phyloP scores from a whole-genome alignment of 1,140 invertebrate genomes.

The Lineus longissimus region DNA sequence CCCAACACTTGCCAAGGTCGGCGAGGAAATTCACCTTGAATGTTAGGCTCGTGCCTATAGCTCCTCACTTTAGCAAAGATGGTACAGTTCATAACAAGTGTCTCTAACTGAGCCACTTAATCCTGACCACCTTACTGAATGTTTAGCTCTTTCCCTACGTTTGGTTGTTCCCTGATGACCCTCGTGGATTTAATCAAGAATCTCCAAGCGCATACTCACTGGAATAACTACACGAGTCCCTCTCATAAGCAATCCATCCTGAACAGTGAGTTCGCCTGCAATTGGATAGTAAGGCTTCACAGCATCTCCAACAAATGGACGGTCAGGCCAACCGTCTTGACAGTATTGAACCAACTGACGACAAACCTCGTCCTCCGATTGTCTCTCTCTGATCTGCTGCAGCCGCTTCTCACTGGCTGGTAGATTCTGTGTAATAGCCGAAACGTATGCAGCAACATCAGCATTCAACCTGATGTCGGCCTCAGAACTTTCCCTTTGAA shows the following conservation, averaged over 20 bases:
- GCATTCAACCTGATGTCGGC: not conserved
- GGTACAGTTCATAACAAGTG: too few relatives aligned
- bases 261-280: not conserved
- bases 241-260: slow-evolving; percentile 19
- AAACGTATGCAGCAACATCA: not conserved
- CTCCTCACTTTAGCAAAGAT: too few relatives aligned
- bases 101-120: not conserved
- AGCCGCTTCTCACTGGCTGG: not conserved
- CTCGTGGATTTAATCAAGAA: slow-evolving; percentile 39
- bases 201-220: slow-evolving; percentile 23
- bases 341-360: not conserved
- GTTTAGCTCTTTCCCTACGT: slow-evolving; percentile 14
- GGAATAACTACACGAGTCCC: slow-evolving; percentile 33
- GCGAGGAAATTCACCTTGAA: too few relatives aligned
- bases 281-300: not conserved
- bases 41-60: too few relatives aligned
- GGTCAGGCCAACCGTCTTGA: not conserved
- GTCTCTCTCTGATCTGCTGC: not conserved
- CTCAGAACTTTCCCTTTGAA: too few relatives aligned
- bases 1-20: not conserved
- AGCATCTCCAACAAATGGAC: not conserved
- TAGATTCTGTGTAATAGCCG: not conserved
- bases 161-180: slow-evolving; percentile 36
- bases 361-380: not conserved
- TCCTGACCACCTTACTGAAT: not conserved